Base-by-base conservation (phyloP, 2,888 invertebrate genomes). In the Cephus pygmeus region DNA sequence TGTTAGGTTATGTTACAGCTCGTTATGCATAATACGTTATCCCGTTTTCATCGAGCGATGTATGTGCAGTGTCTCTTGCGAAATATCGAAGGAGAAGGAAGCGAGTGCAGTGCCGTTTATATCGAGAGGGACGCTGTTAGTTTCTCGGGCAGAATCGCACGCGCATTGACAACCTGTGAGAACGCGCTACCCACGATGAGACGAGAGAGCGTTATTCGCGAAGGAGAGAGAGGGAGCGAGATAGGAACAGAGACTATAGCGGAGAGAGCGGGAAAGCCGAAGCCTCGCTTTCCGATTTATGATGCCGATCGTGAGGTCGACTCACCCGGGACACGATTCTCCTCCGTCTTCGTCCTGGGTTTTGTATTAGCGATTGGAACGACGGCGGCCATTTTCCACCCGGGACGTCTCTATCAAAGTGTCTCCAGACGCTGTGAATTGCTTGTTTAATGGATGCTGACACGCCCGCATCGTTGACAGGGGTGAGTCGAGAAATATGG, bases 121-220 rank as follows among this genome's bases (percentile, higher is more conserved):
- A 40, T 40, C 56, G 56, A 9, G 56, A 56, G 56, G 56, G 9
- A 56, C 71, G 71, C 71, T 71, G 9, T 30, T 33, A 12, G 33
- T 33, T 71, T 71, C 71, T 31, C 77, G 73, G 69, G 75, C 75
- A 71, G 30, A 34, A 71, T 56, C 56, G 56, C 23, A 56, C 56
- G 56, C 9, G 69, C 77, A 81, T 77, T 79, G 81, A 82, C 81
- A 77, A 30, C 69, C 81, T 77, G 82, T 81, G 81, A 80, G 82
- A 81, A 81, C 78, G 76, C 78, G 30, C 34, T 76, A 79, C 71
- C 71, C 73, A 36, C 76, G 76, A 40, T 34, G 73, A 35, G 75
- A 73, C 31, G 68, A 69, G 71, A 23, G 31, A 76, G 78, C 73
- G 35, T 75, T 77, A 76, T 73, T 80, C 36, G 76, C 73, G 73